Conservation (phyloP, 2,888 invertebrate species). For the Idaea dimidiata region DNA sequence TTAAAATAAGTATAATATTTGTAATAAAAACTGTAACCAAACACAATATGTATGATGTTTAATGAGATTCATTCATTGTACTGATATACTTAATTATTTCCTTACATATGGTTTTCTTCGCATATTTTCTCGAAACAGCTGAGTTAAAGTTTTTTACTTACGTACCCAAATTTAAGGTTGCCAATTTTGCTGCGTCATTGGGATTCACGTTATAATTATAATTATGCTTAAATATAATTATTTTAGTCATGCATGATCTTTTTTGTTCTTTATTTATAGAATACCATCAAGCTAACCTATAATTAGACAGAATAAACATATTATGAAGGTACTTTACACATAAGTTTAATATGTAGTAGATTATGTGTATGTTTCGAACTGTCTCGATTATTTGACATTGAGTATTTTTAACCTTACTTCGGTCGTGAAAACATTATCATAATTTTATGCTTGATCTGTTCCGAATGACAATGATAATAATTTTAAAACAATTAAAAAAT, state of each 20-base stretch:
- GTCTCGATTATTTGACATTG: background rate
- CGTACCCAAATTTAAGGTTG: background rate
- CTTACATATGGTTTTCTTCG: background rate
- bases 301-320: background rate
- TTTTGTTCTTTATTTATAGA: background rate
- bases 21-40: no score
- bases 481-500: no score
- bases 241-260: background rate
- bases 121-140: background rate
- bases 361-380: background rate
- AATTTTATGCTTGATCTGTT: background rate
- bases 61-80: no score
- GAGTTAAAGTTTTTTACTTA: background rate
- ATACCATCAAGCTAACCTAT: background rate
- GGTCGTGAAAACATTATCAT: background rate
- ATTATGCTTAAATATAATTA: background rate
- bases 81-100: no score
- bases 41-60: no score
- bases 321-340: background rate
- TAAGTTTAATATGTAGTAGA: background rate
- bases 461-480: background rate
- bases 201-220: background rate
- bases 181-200: background rate
- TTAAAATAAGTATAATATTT: no score
- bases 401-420: background rate